Percentiles rank a stretch among this genome's conserved stretches.
Evolutionary conservation across 2,888 invertebrate genomes (phyloP).

Genomic region (Mesochorus sp.): DNA sequence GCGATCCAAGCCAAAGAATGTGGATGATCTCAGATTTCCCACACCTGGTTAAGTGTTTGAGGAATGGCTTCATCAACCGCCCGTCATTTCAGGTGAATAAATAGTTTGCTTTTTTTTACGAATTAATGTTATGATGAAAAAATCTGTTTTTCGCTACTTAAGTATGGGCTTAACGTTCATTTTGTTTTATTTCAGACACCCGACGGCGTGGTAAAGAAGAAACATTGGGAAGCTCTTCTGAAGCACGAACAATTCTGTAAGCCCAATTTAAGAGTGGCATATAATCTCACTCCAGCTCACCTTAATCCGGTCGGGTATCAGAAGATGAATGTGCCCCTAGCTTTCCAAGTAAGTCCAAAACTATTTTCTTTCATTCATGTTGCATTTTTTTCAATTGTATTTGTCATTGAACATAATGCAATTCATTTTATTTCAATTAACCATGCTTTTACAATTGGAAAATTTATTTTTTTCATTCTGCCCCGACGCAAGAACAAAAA

Average conservation of each 20-base stretch:
- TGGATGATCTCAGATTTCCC: slow-evolving; percentile 70
- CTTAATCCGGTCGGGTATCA: not conserved
- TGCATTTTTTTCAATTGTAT: not conserved
- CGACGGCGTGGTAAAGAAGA: not conserved
- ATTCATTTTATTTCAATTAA: not conserved
- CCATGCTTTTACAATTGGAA: not conserved
- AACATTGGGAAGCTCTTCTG: not conserved
- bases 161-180: too few species aligned
- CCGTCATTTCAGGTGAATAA: too few species aligned
- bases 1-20: slow-evolving; percentile 51
- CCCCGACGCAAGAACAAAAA: too few species aligned
- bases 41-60: slow-evolving; percentile 65
- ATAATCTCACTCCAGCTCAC: not conserved
- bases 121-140: too few species aligned
- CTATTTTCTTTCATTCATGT: not conserved
- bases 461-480: too few species aligned
- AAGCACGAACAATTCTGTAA: not conserved
- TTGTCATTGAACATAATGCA: not conserved
- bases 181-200: too few species aligned
- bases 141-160: too few species aligned
- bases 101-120: too few species aligned
- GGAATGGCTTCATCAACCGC: slow-evolving; percentile 52
- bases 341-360: not conserved
- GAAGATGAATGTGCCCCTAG: slow-evolving; percentile 13
- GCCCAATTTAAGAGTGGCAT: slow-evolving; percentile 4